Percentiles rank a stretch among this genome's conserved stretches.
Evolutionary conservation across 1,140 invertebrate species (phyloP).

Genomic region (Monochamus saltuarius): DNA sequence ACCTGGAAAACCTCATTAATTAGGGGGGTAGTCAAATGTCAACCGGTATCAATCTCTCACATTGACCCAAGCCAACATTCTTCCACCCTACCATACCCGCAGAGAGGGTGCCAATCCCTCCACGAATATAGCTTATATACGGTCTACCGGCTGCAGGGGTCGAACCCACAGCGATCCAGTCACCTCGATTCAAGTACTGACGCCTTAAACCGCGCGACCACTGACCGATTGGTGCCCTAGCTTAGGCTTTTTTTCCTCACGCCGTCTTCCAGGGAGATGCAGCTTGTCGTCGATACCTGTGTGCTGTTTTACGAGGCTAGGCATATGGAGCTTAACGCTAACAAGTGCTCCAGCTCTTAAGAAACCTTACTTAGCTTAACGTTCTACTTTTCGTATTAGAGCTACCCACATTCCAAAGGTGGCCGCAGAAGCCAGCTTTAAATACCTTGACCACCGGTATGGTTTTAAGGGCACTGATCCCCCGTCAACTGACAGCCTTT

Average conservation of each 20-base stretch:
- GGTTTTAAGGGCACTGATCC: slow-evolving; percentile 23
- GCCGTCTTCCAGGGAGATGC: slow-evolving; percentile 30
- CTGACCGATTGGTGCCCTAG: too few species aligned
- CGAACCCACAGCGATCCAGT: too few species aligned
- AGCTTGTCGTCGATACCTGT: background rate
- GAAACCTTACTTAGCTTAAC: slow-evolving; percentile 17
- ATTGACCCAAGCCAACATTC: too few species aligned
- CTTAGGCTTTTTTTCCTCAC: slow-evolving; percentile 49
- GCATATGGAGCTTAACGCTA: slow-evolving; percentile 36
- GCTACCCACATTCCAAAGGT: slow-evolving; percentile 13
- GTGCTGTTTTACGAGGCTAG: slow-evolving; percentile 9
- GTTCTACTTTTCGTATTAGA: slow-evolving; percentile 16
- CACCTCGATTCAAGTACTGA: too few species aligned
- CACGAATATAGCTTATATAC: too few species aligned
- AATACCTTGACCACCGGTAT: slow-evolving; percentile 45
- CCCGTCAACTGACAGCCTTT: background rate
- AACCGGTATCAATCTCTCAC: too few species aligned
- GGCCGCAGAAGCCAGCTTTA: slow-evolving; percentile 32
- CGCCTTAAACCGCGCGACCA: too few species aligned
- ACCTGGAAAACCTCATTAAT: too few species aligned
- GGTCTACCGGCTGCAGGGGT: too few species aligned
- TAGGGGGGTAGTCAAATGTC: too few species aligned
- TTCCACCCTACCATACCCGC: too few species aligned
- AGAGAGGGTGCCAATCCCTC: too few species aligned
- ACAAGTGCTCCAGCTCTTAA: slow-evolving; percentile 44